Evolutionary conservation across 2,113 vertebrate genomes (phyloP), one percentile per base, ranked within the genome.

Genomic region (Sigmodon hispidus): DNA sequence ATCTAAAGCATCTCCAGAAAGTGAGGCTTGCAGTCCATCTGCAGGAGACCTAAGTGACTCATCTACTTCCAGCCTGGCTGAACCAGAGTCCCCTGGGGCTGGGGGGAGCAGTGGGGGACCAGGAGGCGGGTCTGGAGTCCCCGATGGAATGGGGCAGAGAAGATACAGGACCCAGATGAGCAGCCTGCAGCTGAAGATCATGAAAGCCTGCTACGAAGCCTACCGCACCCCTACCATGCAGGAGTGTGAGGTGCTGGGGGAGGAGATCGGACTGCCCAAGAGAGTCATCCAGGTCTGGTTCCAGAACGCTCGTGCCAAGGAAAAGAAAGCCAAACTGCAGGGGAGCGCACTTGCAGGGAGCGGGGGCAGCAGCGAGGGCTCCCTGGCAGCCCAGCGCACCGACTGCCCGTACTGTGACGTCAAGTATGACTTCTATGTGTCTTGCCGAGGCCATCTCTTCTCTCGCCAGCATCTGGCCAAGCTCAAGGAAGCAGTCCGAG

Each of bases 231-330:
- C 99, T 1, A 99, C 99, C 31, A 99, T 99, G 95, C 98, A 99
- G 94, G 99, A 99, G 97, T 99, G 99, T 0, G 99, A 99, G 92
- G 98, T 99, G 13, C 98, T 99, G 21, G 99, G 99, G 3, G 98
- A 98, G 0, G 99, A 99, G 97, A 99, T 99, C 5, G 99, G 98
- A 76, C 97, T 99, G 93, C 99, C 99, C 6, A 99, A 99, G 59
- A 99, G 99, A 96, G 99, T 99, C 96, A 99, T 99, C 92, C 99
- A 99, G 96, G 99, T 99, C 95, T 99, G 99, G 99, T 99, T 99
- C 97, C 99, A 99, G 96, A 99, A 99, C 76, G 99, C 99, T 17
- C 98, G 99, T 83, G 99, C 99, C 87, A 99, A 99, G 98, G 99
- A 99, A 96, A 99, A 99, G 96, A 99, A 99, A 97, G 99, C 99